Conservation (phyloP, 2,888 invertebrate species). For the Candidula unifasciata region DNA sequence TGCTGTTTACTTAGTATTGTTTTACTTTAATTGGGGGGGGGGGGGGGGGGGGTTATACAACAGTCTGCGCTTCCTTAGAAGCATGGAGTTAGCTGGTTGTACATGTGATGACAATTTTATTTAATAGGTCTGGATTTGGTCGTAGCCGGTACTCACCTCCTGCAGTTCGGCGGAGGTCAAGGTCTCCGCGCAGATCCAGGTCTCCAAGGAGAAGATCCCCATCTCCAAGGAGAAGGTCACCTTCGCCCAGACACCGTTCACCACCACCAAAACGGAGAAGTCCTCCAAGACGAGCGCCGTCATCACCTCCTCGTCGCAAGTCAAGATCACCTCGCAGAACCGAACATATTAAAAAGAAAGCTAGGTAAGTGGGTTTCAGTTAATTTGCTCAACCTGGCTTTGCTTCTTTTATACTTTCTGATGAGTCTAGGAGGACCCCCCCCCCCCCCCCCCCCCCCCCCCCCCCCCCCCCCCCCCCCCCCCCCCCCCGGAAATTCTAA, state of each 20-base stretch:
- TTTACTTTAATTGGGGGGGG: too few relatives aligned
- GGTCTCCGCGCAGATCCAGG: constrained; percentile 60
- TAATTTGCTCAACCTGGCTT: not conserved
- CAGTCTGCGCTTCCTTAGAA: too few relatives aligned
- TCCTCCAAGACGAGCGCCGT: constrained; percentile 57
- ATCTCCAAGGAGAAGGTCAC: constrained; percentile 55
- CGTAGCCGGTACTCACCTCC: constrained; percentile 44
- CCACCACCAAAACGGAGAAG: constrained; percentile 61
- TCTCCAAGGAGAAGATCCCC: constrained; percentile 57
- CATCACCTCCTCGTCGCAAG: constrained; percentile 56
- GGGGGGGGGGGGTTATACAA: too few relatives aligned
- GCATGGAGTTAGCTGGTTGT: too few relatives aligned
- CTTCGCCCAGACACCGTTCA: constrained; percentile 57
- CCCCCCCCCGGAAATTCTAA: too few relatives aligned
- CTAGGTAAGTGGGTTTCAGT: constrained; percentile 24
- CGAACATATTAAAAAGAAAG: constrained; percentile 48
- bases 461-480: too few relatives aligned
- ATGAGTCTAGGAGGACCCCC: too few relatives aligned
- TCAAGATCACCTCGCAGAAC: constrained; percentile 54
- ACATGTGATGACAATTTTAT: too few relatives aligned
- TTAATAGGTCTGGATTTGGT: constrained; percentile 36
- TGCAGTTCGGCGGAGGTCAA: constrained; percentile 54
- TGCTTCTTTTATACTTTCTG: too few relatives aligned
- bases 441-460: too few relatives aligned
- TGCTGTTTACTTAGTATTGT: too few relatives aligned